phyloP scores from a whole-genome alignment of 2,113 vertebrate species.

The Bubo scandiacus region DNA sequence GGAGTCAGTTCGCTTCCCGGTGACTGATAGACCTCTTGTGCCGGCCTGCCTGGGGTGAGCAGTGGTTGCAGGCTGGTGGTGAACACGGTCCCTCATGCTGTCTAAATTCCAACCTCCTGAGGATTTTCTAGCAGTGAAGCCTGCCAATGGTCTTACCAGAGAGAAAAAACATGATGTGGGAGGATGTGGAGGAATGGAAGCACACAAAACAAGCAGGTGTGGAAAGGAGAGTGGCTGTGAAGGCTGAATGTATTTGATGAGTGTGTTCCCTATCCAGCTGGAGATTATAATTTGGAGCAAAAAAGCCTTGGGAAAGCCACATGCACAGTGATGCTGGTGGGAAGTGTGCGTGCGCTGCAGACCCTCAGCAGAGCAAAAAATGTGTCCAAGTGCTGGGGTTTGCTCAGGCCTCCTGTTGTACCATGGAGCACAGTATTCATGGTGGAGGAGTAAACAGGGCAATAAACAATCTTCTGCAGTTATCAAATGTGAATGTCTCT shows the following conservation, averaged over 20 bases:
- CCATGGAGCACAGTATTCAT: neutral
- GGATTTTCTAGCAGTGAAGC: neutral
- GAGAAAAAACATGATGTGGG: accelerated
- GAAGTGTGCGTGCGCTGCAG: neutral
- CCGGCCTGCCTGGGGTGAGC: neutral
- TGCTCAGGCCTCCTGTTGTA: neutral
- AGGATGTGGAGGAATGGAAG: neutral
- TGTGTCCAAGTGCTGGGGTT: accelerated
- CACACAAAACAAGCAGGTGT: neutral
- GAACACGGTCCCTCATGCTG: accelerated
- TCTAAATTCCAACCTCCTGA: neutral
- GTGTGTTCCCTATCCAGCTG: neutral
- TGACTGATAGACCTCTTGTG: neutral
- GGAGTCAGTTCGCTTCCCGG: neutral
- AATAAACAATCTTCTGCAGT: neutral
- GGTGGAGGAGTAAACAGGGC: neutral
- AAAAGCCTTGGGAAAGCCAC: neutral
- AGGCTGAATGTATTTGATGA: neutral
- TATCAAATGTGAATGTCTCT: neutral
- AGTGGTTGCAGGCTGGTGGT: neutral
- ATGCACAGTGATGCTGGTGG: neutral
- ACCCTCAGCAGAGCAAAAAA: neutral
- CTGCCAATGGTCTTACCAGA: neutral
- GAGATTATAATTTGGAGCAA: neutral
- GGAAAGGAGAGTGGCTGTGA: neutral